Percentiles rank a stretch among this genome's conserved stretches.
Conservation (phyloP, 2,797 vertebrate genomes). For the Falco berigora region DNA sequence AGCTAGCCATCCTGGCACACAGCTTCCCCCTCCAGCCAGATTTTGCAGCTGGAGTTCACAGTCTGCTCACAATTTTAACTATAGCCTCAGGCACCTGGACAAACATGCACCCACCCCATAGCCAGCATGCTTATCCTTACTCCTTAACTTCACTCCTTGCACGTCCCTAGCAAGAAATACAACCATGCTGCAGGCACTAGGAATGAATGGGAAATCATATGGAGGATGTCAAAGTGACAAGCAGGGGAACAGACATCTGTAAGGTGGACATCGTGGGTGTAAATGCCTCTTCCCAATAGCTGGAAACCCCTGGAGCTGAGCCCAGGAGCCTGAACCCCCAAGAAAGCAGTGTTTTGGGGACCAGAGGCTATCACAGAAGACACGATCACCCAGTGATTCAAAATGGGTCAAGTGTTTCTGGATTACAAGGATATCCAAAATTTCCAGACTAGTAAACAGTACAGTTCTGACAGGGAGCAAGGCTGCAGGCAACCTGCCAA, state of each 20-base stretch:
- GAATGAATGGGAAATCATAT: accelerated
- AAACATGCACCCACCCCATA: not conserved
- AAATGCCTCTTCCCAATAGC: not conserved
- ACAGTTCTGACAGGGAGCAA: not conserved
- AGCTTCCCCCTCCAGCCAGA: not conserved
- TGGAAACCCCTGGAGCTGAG: not conserved
- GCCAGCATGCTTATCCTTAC: not conserved
- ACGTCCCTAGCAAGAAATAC: not conserved
- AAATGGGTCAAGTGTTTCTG: not conserved
- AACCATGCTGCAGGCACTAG: not conserved
- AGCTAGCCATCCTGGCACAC: not conserved
- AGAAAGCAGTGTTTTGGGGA: not conserved
- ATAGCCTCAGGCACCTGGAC: not conserved
- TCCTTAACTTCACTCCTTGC: not conserved
- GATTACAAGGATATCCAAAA: not conserved
- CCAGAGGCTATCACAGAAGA: not conserved
- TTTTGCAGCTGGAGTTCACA: not conserved
- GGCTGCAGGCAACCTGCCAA: not conserved
- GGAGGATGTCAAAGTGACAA: not conserved
- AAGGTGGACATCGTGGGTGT: not conserved
- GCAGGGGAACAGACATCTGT: not conserved
- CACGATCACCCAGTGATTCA: not conserved
- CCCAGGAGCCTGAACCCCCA: not conserved
- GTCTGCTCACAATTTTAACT: not conserved
- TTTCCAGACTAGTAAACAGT: not conserved